Conservation (phyloP, 2,888 invertebrate genomes). For the Drosophila birchii region DNA sequence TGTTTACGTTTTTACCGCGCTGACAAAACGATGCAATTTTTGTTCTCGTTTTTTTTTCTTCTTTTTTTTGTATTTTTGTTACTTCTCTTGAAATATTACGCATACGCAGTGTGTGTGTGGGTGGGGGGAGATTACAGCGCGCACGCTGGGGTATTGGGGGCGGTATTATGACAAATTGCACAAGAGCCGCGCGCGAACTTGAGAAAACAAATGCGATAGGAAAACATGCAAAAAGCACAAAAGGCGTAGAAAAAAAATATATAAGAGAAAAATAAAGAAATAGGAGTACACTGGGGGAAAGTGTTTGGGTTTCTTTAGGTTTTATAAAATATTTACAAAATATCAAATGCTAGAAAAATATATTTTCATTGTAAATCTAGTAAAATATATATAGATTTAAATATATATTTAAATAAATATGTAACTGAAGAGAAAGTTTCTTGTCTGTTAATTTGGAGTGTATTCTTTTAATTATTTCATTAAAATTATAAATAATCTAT, state of each 20-base stretch:
- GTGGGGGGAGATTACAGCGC: not conserved
- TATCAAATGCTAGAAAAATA: not conserved
- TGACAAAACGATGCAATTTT: slow-evolving; percentile 57
- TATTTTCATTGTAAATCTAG: not conserved
- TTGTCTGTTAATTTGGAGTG: not conserved
- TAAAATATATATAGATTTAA: too few relatives aligned
- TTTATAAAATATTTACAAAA: not conserved
- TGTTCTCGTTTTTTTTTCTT: not conserved
- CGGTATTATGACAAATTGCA: slow-evolving; percentile 66
- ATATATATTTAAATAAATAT: not conserved
- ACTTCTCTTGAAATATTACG: slow-evolving; percentile 69
- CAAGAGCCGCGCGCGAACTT: slow-evolving; percentile 69
- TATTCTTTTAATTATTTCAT: not conserved
- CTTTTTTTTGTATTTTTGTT: not conserved
- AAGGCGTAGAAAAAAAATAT: slow-evolving; percentile 7
- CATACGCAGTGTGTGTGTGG: slow-evolving; percentile 49
- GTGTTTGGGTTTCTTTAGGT: not conserved
- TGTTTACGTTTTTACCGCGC: slow-evolving; percentile 76
- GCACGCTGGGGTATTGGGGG: slow-evolving; percentile 8
- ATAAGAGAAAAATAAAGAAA: slow-evolving; percentile 11
- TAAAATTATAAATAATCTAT: too few relatives aligned
- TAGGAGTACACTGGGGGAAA: slow-evolving; percentile 9
- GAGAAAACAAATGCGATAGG: slow-evolving; percentile 75
- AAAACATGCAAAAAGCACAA: slow-evolving; percentile 62
- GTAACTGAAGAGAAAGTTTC: not conserved